Conservation (phyloP, 2,113 vertebrate genomes). For the Atractosteus spatula region DNA sequence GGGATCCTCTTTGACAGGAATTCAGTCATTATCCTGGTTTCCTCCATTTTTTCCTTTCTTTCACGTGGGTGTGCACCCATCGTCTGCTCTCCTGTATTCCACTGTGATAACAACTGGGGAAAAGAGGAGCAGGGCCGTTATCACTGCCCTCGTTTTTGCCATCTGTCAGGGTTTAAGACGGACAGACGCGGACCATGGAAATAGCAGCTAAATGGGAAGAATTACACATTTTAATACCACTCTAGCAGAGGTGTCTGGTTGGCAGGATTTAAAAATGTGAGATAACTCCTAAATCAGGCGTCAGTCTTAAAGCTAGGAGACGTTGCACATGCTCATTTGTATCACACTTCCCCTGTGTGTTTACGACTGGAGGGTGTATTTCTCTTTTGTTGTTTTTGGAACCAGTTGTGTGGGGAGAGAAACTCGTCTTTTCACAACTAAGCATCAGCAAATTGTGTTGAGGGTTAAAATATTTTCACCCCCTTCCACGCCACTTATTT, state of each 20-base stretch:
- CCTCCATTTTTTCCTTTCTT: not conserved
- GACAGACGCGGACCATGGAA: not conserved
- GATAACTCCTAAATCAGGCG: not conserved
- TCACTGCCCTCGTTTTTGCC: not conserved
- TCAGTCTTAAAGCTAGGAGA: no score
- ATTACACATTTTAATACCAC: conserved; percentile 5
- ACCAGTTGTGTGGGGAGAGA: no score
- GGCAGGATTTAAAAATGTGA: conserved; percentile 6
- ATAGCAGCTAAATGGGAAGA: not conserved
- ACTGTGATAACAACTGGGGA: no score
- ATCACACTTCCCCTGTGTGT: not conserved
- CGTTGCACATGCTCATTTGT: not conserved
- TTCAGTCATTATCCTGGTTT: not conserved
- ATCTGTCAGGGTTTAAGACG: no score
- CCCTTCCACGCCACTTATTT: no score
- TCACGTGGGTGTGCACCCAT: not conserved
- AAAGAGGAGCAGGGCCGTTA: no score
- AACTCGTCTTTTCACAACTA: not conserved
- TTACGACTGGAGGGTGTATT: no score
- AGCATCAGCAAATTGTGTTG: no score
- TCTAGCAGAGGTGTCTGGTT: not conserved
- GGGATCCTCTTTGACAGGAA: not conserved
- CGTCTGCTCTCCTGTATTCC: not conserved
- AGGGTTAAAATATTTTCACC: no score
- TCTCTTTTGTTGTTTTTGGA: no score